Percentiles rank a stretch among this genome's conserved stretches.
These are phyloP conservation scores for Lasiurus borealis DNA, from an alignment of 2,113 vertebrate genomes.

Conservation along the genomic window DNA sequence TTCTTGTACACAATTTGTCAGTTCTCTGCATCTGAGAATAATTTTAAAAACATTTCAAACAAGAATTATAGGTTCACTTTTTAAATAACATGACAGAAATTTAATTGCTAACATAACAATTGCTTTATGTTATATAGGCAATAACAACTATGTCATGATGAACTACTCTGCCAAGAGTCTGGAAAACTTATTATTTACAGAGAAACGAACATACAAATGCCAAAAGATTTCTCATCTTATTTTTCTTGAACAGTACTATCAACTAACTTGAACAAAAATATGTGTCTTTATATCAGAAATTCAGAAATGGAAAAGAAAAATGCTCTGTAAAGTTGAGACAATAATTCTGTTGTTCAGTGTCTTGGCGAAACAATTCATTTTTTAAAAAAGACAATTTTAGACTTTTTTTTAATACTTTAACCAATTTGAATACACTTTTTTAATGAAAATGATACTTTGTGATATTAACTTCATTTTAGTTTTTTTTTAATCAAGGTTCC, in stretches of 20 bases:
- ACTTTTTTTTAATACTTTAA: neutral
- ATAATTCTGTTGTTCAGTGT: neutral
- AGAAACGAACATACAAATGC: too few relatives aligned
- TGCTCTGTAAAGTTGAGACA: neutral
- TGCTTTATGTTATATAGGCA: neutral
- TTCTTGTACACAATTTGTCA: conserved; percentile 1
- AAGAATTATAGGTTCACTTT: neutral
- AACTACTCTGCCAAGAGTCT: neutral
- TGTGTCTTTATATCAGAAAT: neutral
- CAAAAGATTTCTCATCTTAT: too few relatives aligned
- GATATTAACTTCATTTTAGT: neutral
- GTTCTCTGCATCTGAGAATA: neutral
- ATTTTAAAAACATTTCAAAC: neutral
- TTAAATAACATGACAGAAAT: neutral
- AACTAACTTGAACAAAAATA: neutral
- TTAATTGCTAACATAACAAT: neutral
- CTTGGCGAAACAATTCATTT: neutral
- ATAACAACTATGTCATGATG: neutral
- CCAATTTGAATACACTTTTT: neutral
- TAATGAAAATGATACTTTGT: neutral
- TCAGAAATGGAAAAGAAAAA: neutral
- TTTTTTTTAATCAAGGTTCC: neutral
- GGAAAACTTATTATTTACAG: neutral
- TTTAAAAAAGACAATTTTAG: neutral
- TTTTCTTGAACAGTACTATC: too few relatives aligned